A percentile compares a stretch with the other conserved stretches of the same genome.
Conservation (phyloP, 2,888 invertebrate species). For the Hirtodrosophila duncani region DNA sequence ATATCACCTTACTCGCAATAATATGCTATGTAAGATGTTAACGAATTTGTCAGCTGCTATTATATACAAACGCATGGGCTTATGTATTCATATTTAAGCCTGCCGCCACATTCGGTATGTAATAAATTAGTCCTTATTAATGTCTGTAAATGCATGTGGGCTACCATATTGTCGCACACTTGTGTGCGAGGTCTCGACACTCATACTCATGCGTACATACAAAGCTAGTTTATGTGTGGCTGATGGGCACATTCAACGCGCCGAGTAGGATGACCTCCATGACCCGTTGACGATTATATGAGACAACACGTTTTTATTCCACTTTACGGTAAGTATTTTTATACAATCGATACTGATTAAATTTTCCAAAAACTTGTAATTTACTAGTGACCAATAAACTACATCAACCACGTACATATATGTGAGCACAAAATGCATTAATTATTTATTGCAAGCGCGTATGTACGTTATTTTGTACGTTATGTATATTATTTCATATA, state of each 20-base stretch:
- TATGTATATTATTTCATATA: too few relatives aligned
- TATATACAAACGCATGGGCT: too few relatives aligned
- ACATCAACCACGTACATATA: background rate
- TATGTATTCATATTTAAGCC: too few relatives aligned
- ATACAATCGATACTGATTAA: conserved; percentile 76
- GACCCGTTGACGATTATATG: conserved; percentile 35
- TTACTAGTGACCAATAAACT: too few relatives aligned
- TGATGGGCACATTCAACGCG: conserved; percentile 27
- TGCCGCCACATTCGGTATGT: conserved; percentile 37
- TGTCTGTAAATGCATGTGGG: conserved; percentile 3
- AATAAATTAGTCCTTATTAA: conserved; percentile 35
- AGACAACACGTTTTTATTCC: conserved; percentile 48
- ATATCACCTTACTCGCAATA: too few relatives aligned
- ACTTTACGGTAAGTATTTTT: conserved; percentile 44
- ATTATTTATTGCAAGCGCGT: too few relatives aligned
- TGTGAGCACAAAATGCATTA: too few relatives aligned
- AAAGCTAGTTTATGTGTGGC: conserved; percentile 21
- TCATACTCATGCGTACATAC: too few relatives aligned
- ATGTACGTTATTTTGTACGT: too few relatives aligned
- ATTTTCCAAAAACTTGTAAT: conserved; percentile 67
- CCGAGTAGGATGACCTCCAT: conserved; percentile 55
- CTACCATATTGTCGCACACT: too few relatives aligned
- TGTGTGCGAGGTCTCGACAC: background rate
- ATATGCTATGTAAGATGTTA: too few relatives aligned
- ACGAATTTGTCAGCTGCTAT: too few relatives aligned